phyloP scores from a whole-genome alignment of 2,113 vertebrate species.

The Ptilonorhynchus violaceus region DNA sequence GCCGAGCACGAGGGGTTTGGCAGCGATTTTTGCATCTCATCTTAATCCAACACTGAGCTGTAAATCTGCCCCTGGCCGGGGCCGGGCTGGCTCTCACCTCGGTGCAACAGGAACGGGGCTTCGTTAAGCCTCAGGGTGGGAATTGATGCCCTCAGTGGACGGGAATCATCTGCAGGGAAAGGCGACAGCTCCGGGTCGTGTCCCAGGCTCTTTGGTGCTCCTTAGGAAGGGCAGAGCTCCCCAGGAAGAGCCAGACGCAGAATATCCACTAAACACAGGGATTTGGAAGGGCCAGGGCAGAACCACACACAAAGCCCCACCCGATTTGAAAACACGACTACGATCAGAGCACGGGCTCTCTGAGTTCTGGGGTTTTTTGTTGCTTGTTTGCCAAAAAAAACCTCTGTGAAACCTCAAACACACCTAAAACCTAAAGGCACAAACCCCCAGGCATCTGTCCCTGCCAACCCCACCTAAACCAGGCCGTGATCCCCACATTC shows the following conservation, averaged over 20 bases:
- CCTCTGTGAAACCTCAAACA: not conserved
- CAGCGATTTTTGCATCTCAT: not conserved
- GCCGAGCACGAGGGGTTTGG: not conserved
- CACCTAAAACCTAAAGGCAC: not conserved
- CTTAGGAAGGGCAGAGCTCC: not conserved
- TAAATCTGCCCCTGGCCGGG: constrained; percentile 37
- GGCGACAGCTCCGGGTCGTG: not conserved
- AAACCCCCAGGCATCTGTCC: no score
- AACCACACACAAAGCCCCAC: rapidly evolving
- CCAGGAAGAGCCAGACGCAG: rapidly evolving
- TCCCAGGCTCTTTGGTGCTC: not conserved
- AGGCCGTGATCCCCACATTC: rapidly evolving
- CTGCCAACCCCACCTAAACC: no score
- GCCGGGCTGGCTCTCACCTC: not conserved
- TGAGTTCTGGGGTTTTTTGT: not conserved
- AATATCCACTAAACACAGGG: rapidly evolving
- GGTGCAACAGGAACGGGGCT: not conserved
- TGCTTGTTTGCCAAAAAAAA: not conserved
- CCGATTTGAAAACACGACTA: rapidly evolving
- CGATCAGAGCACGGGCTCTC: rapidly evolving
- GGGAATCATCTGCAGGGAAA: not conserved
- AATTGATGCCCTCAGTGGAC: not conserved
- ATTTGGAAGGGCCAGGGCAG: not conserved
- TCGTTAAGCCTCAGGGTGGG: not conserved
- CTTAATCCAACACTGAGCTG: constrained; percentile 66